phyloP scores from a whole-genome alignment of 2,888 invertebrate species.

The Pammene fasciana region DNA sequence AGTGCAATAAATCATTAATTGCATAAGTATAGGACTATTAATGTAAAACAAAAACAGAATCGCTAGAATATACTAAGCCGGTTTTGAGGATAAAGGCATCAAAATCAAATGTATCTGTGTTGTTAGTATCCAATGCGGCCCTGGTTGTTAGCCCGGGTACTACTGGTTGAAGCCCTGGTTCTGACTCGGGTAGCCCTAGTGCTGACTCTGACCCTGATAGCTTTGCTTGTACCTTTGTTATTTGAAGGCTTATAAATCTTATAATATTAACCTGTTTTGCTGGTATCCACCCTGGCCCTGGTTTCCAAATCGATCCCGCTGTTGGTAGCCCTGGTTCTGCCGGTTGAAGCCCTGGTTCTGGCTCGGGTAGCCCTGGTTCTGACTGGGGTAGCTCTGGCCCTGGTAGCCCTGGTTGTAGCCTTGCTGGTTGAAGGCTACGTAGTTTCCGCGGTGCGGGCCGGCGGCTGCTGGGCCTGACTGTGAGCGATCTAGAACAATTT shows the following conservation, averaged over 20 bases:
- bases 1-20: too few relatives aligned
- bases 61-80: too few relatives aligned
- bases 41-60: too few relatives aligned
- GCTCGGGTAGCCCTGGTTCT: slow-evolving; percentile 46
- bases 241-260: not conserved
- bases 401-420: slow-evolving; percentile 43
- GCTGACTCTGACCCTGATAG: too few relatives aligned
- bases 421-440: slow-evolving; percentile 55
- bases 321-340: slow-evolving; percentile 41
- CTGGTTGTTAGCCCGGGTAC: too few relatives aligned
- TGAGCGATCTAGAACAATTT: slow-evolving; percentile 71
- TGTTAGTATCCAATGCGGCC: too few relatives aligned
- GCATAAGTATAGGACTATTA: too few relatives aligned
- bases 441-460: slow-evolving; percentile 71
- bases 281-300: slow-evolving; percentile 43
- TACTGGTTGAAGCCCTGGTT: too few relatives aligned
- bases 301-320: slow-evolving; percentile 45
- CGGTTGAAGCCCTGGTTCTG: slow-evolving; percentile 49
- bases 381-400: slow-evolving; percentile 44
- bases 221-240: not conserved
- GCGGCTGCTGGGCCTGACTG: slow-evolving; percentile 59
- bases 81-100: too few relatives aligned
- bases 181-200: not conserved
- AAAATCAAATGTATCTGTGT: too few relatives aligned
- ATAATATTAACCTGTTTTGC: slow-evolving; percentile 23